Base-by-base conservation (phyloP, 1,140 invertebrate genomes). In the Lordiphosa collinella region DNA sequence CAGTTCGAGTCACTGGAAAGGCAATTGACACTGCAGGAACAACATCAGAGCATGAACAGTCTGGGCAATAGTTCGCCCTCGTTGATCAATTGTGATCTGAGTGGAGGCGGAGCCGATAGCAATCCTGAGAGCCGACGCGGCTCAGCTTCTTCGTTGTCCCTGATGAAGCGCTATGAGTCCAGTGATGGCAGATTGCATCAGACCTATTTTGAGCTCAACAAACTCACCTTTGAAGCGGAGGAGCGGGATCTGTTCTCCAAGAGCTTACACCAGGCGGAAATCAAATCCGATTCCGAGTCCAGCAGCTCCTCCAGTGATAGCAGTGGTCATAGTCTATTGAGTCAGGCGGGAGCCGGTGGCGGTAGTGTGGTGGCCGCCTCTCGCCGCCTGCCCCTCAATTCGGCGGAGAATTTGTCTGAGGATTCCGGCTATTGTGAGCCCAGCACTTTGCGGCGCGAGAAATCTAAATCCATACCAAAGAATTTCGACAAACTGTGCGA, bases 371-470 rank as follows among this genome's bases (percentile, higher is more conserved):
- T 41, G 2, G 46, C 14, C 13, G 41, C 44, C 5, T 32, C 35
- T 0, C 53, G 76, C 0, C 56, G 76, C 9, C 18, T 82, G 50
- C 76, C 76, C 2, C 53, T 69, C 60, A 91, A 92, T 67, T 94
- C 93, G 18, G 91, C 91, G 2, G 93, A 94, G 74, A 94, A 94
- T 90, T 88, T 94, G 34, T 94, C 93, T 67, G 93, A 94, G 75
- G 93, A 94, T 87, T 94, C 93, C 59, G 93, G 94, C 12, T 94
- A 94, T 88, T 93, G 93, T 55, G 92, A 93, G 67, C 91, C 91
- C 53, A 89, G 91, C 43, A 88, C 80, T 47, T 75, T 88, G 63
- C 58, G 87, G 14, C 85, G 85, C 18, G 68, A 71, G 43, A 90
- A 90, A 70, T 89, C 87, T 36, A 89, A 85, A 60, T 91, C 89